phyloP scores from a whole-genome alignment of 2,888 invertebrate genomes.

The Agrotis clavis region DNA sequence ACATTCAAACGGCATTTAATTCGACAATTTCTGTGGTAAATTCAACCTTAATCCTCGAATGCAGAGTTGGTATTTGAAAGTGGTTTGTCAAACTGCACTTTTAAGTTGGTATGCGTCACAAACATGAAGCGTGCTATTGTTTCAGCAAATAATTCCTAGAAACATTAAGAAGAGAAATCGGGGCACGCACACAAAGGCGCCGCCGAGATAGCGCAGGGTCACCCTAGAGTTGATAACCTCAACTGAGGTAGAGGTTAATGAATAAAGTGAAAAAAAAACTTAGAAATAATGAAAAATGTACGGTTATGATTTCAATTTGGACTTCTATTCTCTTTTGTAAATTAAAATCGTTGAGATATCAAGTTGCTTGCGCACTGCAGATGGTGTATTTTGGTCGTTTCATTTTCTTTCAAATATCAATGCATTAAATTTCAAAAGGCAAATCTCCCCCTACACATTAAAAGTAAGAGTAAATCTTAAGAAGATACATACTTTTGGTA shows the following conservation, averaged over 20 bases:
- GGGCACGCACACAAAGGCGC: constrained; percentile 80
- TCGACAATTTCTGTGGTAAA: constrained; percentile 47
- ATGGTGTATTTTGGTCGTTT: not conserved
- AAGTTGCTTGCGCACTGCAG: not conserved
- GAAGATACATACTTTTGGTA: no score
- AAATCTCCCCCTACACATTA: not conserved
- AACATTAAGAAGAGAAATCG: constrained; percentile 86
- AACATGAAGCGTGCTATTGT: constrained; percentile 86
- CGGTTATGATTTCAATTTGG: constrained; percentile 9
- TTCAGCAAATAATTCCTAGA: constrained; percentile 90
- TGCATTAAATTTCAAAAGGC: not conserved
- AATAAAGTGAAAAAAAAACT: constrained; percentile 52
- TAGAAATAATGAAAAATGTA: constrained; percentile 16
- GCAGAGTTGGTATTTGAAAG: constrained; percentile 23
- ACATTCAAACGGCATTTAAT: constrained; percentile 63
- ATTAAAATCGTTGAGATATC: not conserved
- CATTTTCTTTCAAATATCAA: not conserved
- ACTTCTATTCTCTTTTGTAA: constrained; percentile 8
- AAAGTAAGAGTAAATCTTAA: no score
- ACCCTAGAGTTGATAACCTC: constrained; percentile 70
- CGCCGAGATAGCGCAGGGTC: constrained; percentile 78
- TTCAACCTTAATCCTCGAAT: constrained; percentile 65
- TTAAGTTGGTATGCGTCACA: constrained; percentile 74
- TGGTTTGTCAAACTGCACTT: constrained; percentile 23
- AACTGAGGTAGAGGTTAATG: constrained; percentile 45